These are phyloP conservation scores for Volucella inanis DNA, from an alignment of 2,888 invertebrate species.

Conservation along the genomic window DNA sequence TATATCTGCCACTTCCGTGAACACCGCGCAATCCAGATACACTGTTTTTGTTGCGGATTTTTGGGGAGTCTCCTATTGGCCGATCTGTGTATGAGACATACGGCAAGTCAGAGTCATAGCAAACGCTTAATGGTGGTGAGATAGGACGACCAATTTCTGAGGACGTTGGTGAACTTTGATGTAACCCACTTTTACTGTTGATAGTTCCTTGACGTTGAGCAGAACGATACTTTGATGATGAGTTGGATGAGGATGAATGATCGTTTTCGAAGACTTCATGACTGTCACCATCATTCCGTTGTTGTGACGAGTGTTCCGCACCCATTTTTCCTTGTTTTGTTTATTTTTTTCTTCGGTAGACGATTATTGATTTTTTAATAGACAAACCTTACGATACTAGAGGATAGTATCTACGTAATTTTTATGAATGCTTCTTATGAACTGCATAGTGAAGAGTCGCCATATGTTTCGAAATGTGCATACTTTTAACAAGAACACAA, in stretches of 20 bases:
- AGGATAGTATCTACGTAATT: neutral
- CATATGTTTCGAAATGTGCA: neutral
- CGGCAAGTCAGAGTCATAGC: slow-evolving; percentile 94
- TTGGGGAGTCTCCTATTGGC: slow-evolving; percentile 95
- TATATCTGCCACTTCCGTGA: slow-evolving; percentile 78
- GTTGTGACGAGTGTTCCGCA: slow-evolving; percentile 86
- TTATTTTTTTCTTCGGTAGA: neutral
- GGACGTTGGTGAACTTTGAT: slow-evolving; percentile 79
- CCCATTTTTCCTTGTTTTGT: slow-evolving; percentile 83
- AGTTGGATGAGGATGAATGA: slow-evolving; percentile 63
- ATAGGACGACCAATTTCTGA: slow-evolving; percentile 85
- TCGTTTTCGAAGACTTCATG: slow-evolving; percentile 79
- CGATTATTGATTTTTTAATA: slow-evolving; percentile 48
- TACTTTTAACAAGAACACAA: neutral
- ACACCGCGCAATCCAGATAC: slow-evolving; percentile 76
- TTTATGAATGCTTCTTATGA: neutral
- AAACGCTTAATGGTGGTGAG: slow-evolving; percentile 94
- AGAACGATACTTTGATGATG: slow-evolving; percentile 78
- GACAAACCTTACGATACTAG: neutral
- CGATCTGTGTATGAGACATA: slow-evolving; percentile 96
- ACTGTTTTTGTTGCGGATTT: slow-evolving; percentile 86
- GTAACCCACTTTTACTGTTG: slow-evolving; percentile 73
- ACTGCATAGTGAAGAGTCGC: neutral
- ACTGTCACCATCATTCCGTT: slow-evolving; percentile 78
- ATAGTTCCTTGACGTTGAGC: slow-evolving; percentile 73